A percentile compares a stretch with the other conserved stretches of the same genome.
Evolutionary conservation across 1,140 invertebrate species (phyloP).

Genomic region (Riptortus pedestris): DNA sequence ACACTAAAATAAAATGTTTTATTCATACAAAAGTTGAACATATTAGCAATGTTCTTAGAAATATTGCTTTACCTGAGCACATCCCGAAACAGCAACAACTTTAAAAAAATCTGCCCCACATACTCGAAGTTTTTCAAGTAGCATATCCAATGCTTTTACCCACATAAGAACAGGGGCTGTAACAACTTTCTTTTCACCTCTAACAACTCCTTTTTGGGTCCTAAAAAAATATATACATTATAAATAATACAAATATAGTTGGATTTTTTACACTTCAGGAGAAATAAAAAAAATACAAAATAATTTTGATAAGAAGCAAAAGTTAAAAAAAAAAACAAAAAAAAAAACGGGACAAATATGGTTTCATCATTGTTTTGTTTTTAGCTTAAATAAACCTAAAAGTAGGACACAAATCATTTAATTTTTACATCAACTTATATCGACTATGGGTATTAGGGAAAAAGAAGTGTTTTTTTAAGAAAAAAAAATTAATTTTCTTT

Average conservation of each 20-base stretch:
- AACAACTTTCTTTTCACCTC: slow-evolving; percentile 48
- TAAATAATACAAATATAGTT: slow-evolving; percentile 25
- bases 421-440: no score
- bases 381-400: no score
- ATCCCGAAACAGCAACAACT: slow-evolving; percentile 75
- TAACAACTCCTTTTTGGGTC: slow-evolving; percentile 68
- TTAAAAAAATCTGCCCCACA: slow-evolving; percentile 71
- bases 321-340: no score
- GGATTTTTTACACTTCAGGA: slow-evolving; percentile 11
- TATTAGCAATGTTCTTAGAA: neutral
- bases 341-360: no score
- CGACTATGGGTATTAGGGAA: no score
- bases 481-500: no score
- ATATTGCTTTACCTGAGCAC: slow-evolving; percentile 61
- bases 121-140: slow-evolving; percentile 72
- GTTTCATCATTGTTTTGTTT: no score
- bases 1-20: no score
- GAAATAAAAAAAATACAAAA: no score
- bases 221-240: slow-evolving; percentile 42
- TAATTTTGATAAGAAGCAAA: no score
- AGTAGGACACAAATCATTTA: no score
- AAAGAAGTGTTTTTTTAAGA: no score
- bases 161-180: slow-evolving; percentile 81
- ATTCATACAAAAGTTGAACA: neutral
- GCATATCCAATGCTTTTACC: slow-evolving; percentile 87